phyloP scores from a whole-genome alignment of 1,140 invertebrate species.

The Periplaneta americana region DNA sequence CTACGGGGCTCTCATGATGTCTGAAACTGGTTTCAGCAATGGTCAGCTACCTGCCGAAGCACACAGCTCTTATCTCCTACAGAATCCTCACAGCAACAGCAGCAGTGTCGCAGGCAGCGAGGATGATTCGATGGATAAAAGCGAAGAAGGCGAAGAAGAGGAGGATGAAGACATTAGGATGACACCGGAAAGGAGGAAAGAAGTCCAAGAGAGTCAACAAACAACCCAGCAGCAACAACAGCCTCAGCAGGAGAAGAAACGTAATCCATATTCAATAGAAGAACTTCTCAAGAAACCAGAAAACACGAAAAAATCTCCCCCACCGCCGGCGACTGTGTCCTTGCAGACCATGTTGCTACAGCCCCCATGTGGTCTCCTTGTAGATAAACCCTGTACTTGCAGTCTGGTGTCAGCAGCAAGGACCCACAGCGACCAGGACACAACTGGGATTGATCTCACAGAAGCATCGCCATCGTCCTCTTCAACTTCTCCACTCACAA shows the following conservation, averaged over 20 bases:
- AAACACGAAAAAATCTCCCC: conserved; percentile 26
- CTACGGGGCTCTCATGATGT: background rate
- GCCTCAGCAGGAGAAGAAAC: conserved; percentile 44
- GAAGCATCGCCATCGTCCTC: background rate
- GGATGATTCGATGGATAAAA: conserved; percentile 47
- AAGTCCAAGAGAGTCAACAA: conserved; percentile 28
- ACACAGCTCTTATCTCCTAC: background rate
- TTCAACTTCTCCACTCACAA: background rate
- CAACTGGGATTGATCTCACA: background rate
- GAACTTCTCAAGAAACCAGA: conserved; percentile 66
- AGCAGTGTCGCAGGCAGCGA: conserved; percentile 46
- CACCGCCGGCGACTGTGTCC: conserved; percentile 12
- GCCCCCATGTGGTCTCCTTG: conserved; percentile 28
- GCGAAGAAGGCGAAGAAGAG: conserved; percentile 48
- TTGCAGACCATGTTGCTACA: conserved; percentile 32
- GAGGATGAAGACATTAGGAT: conserved; percentile 27
- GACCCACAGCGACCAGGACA: background rate
- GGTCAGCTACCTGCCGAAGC: background rate
- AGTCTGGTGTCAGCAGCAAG: background rate
- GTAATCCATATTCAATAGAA: conserved; percentile 81
- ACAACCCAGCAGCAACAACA: conserved; percentile 18
- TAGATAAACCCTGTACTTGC: conserved; percentile 24
- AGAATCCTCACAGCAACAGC: background rate
- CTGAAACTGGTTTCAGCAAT: background rate
- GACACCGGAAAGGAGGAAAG: conserved; percentile 13